These are phyloP conservation scores for Drosophila aff. DNA, from an alignment of 1,140 invertebrate species.

Conservation along the genomic window DNA sequence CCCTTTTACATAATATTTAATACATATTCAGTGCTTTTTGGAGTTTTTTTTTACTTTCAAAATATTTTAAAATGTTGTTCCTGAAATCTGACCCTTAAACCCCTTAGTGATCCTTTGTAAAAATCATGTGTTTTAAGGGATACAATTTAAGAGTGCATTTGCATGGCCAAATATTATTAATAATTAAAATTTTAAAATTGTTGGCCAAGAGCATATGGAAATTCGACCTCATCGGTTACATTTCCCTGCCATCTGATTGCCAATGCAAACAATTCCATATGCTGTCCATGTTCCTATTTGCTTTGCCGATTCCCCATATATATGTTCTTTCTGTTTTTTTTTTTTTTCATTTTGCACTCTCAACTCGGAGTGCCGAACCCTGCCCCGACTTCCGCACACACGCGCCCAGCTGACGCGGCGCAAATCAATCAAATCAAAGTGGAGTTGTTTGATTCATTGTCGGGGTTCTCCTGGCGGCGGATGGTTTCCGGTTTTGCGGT, in stretches of 20 bases:
- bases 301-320: constrained; percentile 26
- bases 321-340: constrained; percentile 16
- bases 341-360: constrained; percentile 31
- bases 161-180: not conserved
- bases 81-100: not conserved
- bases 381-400: constrained; percentile 43
- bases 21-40: too few species aligned
- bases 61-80: not conserved
- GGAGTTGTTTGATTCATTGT: constrained; percentile 64
- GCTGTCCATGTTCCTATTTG: constrained; percentile 53
- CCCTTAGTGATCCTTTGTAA: too few species aligned
- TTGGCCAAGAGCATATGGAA: constrained; percentile 1
- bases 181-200: not conserved
- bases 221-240: constrained; percentile 15
- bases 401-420: constrained; percentile 76
- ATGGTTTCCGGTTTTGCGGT: constrained; percentile 40
- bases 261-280: constrained; percentile 53
- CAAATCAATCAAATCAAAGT: constrained; percentile 83
- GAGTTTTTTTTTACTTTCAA: too few species aligned
- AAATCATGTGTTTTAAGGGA: too few species aligned
- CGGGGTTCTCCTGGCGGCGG: constrained; percentile 24
- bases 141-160: too few species aligned
- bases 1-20: too few species aligned
- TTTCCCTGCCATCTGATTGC: constrained; percentile 33
- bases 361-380: constrained; percentile 15